Evolutionary conservation across 2,888 invertebrate species (phyloP).

Genomic region (Dastarcus helophoroides): DNA sequence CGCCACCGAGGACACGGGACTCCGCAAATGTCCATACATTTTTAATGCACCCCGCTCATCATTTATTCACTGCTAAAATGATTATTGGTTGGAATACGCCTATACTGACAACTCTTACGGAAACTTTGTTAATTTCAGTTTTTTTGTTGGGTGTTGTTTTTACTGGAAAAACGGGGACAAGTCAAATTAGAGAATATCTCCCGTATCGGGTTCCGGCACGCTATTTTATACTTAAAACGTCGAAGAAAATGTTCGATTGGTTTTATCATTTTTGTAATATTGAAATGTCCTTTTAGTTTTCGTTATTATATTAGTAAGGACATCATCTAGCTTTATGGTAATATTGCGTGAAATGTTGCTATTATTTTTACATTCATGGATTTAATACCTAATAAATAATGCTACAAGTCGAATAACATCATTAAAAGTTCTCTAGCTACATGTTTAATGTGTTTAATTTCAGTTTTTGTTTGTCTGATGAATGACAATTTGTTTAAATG

Average conservation of each 20-base stretch:
- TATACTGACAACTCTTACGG: conserved; percentile 24
- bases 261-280: background rate
- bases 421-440: no score
- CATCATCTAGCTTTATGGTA: no score
- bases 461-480: no score
- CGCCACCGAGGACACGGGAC: conserved; percentile 20
- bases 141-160: conserved; percentile 11
- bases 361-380: no score
- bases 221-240: conserved; percentile 21
- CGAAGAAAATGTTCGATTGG: conserved; percentile 12
- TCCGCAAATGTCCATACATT: conserved; percentile 28
- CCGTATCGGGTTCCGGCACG: conserved; percentile 17
- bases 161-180: conserved; percentile 8
- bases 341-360: no score
- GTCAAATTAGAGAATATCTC: conserved; percentile 8
- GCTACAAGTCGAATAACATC: no score
- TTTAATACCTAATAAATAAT: no score
- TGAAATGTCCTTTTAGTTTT: no score
- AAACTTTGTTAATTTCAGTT: conserved; percentile 19
- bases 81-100: conserved; percentile 30
- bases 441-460: no score
- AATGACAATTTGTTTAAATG: no score
- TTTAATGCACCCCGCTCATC: conserved; percentile 32
- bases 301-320: no score
- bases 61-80: conserved; percentile 34